Evolutionary conservation across 2,113 vertebrate genomes (phyloP), one percentile per base, ranked within the genome.

Genomic region (Phrynocephalus versicolor): DNA sequence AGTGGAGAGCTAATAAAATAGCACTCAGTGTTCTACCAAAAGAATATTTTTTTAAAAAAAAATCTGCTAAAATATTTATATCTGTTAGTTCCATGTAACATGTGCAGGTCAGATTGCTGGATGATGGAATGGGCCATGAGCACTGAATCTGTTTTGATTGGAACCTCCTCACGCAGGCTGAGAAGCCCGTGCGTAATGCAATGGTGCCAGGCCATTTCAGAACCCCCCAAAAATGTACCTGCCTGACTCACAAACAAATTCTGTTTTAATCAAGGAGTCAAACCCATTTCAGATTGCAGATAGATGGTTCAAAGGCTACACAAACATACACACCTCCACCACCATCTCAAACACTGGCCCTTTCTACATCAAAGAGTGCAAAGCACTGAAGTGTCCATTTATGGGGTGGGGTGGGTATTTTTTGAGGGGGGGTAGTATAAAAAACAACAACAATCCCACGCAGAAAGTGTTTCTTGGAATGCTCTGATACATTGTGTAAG

Each of bases 301-400:
- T 33, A 80, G 69, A 85, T 73, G 73, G 84, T 85, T 80, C 69
- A 64, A 85, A 80, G 74, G 57, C 69, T 37, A 33, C 64, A 10
- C 64, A n/a, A n/a, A n/a, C n/a, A 25, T 6, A 25, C 64, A 67
- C 64, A 6, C 30, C 67, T 5, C 30, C 9, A 35, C 35, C 18
- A 13, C 1, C 2, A n/a, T n/a, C n/a, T n/a, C 1, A 6, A 14
- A 18, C 37, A 78, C 19, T 73, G 39, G 69, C 69, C 64, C 57
- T 72, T 64, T 55, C 69, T 73, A 64, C 73, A 77, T 51, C 57
- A 74, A 64, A 65, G 69, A 73, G 84, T 55, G 41, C 67, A 80
- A 72, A 80, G 39, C n/a, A 37, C 14, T 45, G 64, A 73, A 80
- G 30, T 80, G 69, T 57, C 30, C 64, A 80, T 85, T 80, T 85